Evolutionary conservation across 2,797 vertebrate genomes (phyloP).

Genomic region (Erpetoichthys calabaricus): DNA sequence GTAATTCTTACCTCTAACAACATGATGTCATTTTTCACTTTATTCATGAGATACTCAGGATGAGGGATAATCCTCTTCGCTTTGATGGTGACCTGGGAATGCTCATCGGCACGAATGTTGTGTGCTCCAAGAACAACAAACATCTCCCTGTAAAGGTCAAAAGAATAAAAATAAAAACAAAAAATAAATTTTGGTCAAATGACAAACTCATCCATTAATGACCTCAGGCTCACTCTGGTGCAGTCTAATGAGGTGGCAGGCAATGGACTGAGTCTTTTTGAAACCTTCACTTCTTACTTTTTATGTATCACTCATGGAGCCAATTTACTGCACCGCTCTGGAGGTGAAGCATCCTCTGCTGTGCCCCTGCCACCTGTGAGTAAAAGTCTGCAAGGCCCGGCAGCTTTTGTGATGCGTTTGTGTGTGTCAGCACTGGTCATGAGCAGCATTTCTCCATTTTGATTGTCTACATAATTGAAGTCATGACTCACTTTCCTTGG

Average conservation of each 20-base stretch:
- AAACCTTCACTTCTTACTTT: not conserved
- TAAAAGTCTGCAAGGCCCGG: too few relatives aligned
- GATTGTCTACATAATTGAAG: too few relatives aligned
- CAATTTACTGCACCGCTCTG: too few relatives aligned
- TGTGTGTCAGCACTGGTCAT: not conserved
- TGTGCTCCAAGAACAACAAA: slow-evolving; percentile 20
- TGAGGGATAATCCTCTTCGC: slow-evolving; percentile 9
- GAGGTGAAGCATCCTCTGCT: too few relatives aligned
- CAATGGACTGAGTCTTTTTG: too few relatives aligned
- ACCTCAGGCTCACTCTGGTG: too few relatives aligned
- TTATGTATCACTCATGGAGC: not conserved
- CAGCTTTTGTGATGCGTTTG: not conserved
- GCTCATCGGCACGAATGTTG: fast-evolving
- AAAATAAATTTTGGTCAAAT: too few relatives aligned
- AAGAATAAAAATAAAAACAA: slow-evolving; percentile 1
- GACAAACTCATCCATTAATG: too few relatives aligned
- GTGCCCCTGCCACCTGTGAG: too few relatives aligned
- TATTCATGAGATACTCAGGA: fast-evolving
- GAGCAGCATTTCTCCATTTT: too few relatives aligned
- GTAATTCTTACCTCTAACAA: slow-evolving; percentile 32
- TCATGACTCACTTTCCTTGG: slow-evolving; percentile 14
- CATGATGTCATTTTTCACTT: slow-evolving; percentile 26
- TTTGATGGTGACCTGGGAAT: fast-evolving
- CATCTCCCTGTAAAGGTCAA: slow-evolving; percentile 10
- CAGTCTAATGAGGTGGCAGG: too few relatives aligned